Conservation (phyloP, 2,888 invertebrate species). For the Phrixothrix hirtus region DNA sequence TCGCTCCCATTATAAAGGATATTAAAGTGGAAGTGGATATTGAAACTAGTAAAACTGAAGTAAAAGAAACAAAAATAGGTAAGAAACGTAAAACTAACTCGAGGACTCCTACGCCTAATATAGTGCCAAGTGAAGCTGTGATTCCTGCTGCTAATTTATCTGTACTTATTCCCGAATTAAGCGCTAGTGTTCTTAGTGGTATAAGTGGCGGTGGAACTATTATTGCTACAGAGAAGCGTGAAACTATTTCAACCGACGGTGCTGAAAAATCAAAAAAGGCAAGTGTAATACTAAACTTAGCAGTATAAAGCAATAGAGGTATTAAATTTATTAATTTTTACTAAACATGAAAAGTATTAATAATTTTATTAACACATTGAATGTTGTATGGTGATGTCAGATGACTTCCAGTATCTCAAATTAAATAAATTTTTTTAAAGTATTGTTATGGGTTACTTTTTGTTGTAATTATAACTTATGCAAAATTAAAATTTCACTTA, state of each 20-base stretch:
- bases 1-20: constrained; percentile 16
- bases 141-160: constrained; percentile 30
- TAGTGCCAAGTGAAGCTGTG: constrained; percentile 37
- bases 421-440: no score
- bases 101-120: constrained; percentile 55
- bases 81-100: constrained; percentile 55
- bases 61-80: constrained; percentile 45
- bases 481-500: no score
- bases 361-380: no score
- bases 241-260: constrained; percentile 23
- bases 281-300: no score
- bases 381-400: no score
- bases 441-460: no score
- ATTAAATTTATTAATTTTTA: no score
- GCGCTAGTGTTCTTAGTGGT: constrained; percentile 37
- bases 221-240: constrained; percentile 31
- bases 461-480: no score
- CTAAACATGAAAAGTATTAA: no score
- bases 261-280: constrained; percentile 39
- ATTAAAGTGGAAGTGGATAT: constrained; percentile 22
- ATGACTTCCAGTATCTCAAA: no score
- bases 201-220: constrained; percentile 31
- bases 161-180: constrained; percentile 26
- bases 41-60: constrained; percentile 28
- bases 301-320: no score